Base-by-base conservation (phyloP, 2,113 vertebrate genomes). In the Haemorhous mexicanus region DNA sequence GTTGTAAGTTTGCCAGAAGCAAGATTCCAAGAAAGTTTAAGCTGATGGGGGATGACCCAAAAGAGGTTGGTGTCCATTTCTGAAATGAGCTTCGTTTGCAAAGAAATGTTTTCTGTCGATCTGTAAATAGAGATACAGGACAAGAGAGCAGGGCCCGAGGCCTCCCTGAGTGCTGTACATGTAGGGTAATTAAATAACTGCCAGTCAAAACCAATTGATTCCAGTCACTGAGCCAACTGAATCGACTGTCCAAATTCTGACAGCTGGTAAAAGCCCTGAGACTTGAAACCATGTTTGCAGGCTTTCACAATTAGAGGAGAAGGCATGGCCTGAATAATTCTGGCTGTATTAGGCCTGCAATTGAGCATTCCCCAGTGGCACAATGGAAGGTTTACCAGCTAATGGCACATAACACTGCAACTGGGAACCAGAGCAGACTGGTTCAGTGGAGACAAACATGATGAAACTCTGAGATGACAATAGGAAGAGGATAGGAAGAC, bases 1-100 rank as follows among this genome's bases (percentile, higher is more conserved):
- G 99, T 76, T 99, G 99, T 98, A 99, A 99, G 96, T 99, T 99
- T 98, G 99, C 99, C 92, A 98, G 99, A 96, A 99, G 99, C 97
- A 99, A 99, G 98, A 97, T 99, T 84, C 99, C 99, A 93, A 98
- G 99, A 96, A 99, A 99, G 97, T 99, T 99, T 97, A 99, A 99
- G 97, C 97, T 99, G 89, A 98, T 98, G 92, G 98, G 98, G 70
- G 99, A 99, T 97, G 99, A 99, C 92, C 97, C 98, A 68, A 99
- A 98, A 98, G 99, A 99, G 99, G 99, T 99, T 97, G 95, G 98
- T 96, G 78, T 93, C 33, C 56, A 8, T 93, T 94, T 95, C 86
- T 64, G 37, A 94, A 91, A 49, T 27, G 39, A 88, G 84, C 73
- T 73, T 96, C 55, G 66, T 96, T 92, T 88, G 74, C 76, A 92